Conservation (phyloP, 2,888 invertebrate species). For the Tipula helvola region DNA sequence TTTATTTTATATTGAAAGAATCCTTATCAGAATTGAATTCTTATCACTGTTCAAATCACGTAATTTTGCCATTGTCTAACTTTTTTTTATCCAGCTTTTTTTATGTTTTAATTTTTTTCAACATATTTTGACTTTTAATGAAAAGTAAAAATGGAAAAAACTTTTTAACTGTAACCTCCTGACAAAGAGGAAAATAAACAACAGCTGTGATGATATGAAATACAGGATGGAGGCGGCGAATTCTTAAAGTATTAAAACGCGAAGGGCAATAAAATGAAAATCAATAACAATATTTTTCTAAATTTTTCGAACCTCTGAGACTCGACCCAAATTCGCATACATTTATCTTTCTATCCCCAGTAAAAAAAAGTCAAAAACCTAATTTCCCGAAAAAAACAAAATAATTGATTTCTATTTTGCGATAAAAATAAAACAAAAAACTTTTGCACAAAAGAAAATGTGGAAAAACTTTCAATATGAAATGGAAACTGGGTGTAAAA, state of each 20-base stretch:
- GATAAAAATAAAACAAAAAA: background rate
- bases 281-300: background rate
- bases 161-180: background rate
- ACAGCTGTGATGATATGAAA: background rate
- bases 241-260: too few relatives aligned
- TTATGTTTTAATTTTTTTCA: background rate
- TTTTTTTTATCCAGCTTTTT: background rate
- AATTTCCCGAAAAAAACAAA: background rate
- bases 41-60: constrained; percentile 4
- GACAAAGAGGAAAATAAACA: background rate
- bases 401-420: background rate
- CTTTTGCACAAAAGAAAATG: background rate
- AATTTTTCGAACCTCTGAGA: background rate
- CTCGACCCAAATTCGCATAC: background rate
- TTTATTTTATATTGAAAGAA: background rate
- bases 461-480: background rate
- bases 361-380: background rate
- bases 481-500: too few relatives aligned
- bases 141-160: background rate
- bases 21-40: background rate
- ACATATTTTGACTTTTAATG: background rate
- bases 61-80: background rate
- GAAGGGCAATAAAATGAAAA: background rate
- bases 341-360: background rate
- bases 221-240: background rate